phyloP scores from a whole-genome alignment of 2,888 invertebrate genomes.

The Pachymerium ferrugineum region DNA sequence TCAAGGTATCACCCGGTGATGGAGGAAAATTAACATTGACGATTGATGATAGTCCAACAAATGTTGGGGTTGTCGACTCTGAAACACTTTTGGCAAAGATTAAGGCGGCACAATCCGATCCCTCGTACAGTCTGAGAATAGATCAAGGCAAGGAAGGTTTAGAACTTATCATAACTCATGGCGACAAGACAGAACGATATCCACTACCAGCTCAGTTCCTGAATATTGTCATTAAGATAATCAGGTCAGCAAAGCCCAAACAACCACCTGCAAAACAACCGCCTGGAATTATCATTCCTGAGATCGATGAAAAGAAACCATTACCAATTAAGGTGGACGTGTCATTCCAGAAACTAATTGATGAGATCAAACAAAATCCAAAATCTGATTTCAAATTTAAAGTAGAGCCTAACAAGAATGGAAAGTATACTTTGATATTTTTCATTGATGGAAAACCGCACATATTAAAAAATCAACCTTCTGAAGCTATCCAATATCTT shows the following conservation, averaged over 20 bases:
- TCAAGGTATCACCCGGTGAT: neutral
- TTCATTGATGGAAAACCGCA: neutral
- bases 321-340: neutral
- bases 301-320: neutral
- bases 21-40: neutral
- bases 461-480: neutral
- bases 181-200: neutral
- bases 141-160: neutral
- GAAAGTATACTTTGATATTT: neutral
- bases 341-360: neutral
- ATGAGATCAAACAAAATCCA: neutral
- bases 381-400: neutral
- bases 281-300: too few species aligned
- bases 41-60: neutral
- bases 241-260: neutral
- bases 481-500: neutral
- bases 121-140: neutral
- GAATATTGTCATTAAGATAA: neutral
- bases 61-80: neutral
- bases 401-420: neutral
- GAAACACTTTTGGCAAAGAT: neutral
- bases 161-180: too few species aligned
- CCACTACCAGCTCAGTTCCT: neutral
- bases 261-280: neutral
- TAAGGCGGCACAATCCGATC: neutral